Evolutionary conservation across 2,888 invertebrate genomes (phyloP).

Genomic region (Frankliniella fusca): DNA sequence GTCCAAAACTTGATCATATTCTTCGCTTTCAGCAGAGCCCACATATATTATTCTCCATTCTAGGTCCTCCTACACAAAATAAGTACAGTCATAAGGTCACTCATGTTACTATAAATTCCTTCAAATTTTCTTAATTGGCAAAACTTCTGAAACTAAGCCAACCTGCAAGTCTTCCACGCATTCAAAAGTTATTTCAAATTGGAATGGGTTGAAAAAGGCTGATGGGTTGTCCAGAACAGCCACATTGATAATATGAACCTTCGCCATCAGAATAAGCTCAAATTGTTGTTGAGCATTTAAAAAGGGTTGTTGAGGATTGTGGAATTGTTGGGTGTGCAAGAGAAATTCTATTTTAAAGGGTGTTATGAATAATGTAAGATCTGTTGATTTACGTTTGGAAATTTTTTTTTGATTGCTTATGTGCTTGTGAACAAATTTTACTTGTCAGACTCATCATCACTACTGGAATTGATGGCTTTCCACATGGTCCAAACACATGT

Average conservation of each 20-base stretch:
- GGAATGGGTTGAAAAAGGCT: slow-evolving; percentile 52
- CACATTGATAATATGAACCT: slow-evolving; percentile 54
- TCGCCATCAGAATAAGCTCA: slow-evolving; percentile 46
- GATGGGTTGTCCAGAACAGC: slow-evolving; percentile 54
- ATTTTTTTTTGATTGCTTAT: background rate
- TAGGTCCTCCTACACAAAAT: slow-evolving; percentile 49
- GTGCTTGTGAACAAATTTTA: background rate
- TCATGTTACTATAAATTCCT: background rate
- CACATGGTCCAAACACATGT: slow-evolving; percentile 53
- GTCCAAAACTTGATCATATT: slow-evolving; percentile 54
- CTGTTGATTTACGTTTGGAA: background rate
- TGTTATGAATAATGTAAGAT: background rate
- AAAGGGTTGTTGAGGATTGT: too few species aligned
- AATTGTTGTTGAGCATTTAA: background rate
- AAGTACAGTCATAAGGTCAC: too few species aligned
- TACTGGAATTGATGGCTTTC: slow-evolving; percentile 37
- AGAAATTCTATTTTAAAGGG: too few species aligned
- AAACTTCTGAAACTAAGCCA: background rate
- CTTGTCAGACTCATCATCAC: slow-evolving; percentile 4
- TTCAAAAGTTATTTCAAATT: slow-evolving; percentile 58
- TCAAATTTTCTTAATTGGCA: background rate
- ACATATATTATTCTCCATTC: slow-evolving; percentile 60
- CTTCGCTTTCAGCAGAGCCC: slow-evolving; percentile 54
- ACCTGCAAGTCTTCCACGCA: slow-evolving; percentile 51
- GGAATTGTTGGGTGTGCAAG: too few species aligned